These are phyloP conservation scores for Sycophila texana DNA, from an alignment of 2,888 invertebrate genomes.

Conservation along the genomic window DNA sequence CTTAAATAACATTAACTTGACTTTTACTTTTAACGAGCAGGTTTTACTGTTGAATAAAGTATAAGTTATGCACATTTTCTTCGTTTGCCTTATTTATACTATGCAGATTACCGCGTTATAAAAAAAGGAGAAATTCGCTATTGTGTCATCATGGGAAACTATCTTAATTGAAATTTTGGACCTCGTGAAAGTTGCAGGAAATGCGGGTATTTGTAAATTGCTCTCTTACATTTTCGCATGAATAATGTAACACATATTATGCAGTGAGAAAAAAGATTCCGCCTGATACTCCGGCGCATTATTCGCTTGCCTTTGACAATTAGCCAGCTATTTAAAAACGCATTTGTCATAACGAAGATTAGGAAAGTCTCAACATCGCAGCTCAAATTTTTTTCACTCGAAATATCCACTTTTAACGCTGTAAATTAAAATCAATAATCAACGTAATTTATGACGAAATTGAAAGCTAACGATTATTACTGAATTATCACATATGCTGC, in stretches of 20 bases:
- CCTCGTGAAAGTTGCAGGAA: slow-evolving; percentile 44
- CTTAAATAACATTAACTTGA: too few relatives aligned
- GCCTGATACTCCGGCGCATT: background rate
- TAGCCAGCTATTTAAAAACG: slow-evolving; percentile 10
- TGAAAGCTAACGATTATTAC: too few relatives aligned
- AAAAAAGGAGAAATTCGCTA: slow-evolving; percentile 43
- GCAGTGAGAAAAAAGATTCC: slow-evolving; percentile 36
- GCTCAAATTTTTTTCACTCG: too few relatives aligned
- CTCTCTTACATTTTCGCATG: slow-evolving; percentile 48
- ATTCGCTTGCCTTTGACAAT: background rate
- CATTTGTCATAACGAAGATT: too few relatives aligned
- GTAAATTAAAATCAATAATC: background rate
- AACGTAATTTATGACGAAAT: too few relatives aligned
- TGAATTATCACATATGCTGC: too few relatives aligned
- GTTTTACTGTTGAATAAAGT: too few relatives aligned
- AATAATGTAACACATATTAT: slow-evolving; percentile 50
- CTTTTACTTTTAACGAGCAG: too few relatives aligned
- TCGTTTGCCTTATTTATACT: background rate
- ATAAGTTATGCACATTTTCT: background rate
- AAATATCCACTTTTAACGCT: too few relatives aligned
- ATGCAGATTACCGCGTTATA: slow-evolving; percentile 2
- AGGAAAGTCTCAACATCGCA: too few relatives aligned
- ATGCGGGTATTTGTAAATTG: slow-evolving; percentile 45
- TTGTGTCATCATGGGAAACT: slow-evolving; percentile 50
- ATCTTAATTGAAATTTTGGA: slow-evolving; percentile 50